A percentile compares a stretch with the other conserved stretches of the same genome.
Evolutionary conservation across 2,113 vertebrate genomes (phyloP).

Genomic region (Penelope pileata): DNA sequence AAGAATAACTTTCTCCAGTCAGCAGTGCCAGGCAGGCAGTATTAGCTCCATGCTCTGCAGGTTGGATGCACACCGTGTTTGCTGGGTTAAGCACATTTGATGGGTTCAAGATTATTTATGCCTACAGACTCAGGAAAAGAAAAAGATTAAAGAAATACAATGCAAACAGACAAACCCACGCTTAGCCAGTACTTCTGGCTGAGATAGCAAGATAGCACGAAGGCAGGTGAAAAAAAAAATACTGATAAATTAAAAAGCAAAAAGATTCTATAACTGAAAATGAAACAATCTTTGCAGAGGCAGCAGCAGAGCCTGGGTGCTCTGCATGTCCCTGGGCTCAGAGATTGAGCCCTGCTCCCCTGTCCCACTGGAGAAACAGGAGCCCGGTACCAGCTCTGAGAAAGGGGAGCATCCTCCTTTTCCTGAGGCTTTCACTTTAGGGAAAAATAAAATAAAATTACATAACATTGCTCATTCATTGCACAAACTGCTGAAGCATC

Average conservation of each 20-base stretch:
- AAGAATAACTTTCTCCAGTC: neutral
- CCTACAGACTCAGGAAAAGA: neutral
- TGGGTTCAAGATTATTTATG: neutral
- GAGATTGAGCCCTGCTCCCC: neutral
- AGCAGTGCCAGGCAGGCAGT: neutral
- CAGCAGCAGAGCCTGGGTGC: neutral
- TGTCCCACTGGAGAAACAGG: neutral
- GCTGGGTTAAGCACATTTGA: neutral
- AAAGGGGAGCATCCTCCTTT: neutral
- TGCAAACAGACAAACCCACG: neutral
- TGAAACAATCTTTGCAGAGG: neutral
- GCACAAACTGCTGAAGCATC: slow-evolving; percentile 28
- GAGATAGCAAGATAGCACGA: neutral
- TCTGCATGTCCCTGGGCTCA: neutral
- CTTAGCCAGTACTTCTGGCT: neutral
- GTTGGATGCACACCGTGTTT: neutral
- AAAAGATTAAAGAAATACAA: neutral
- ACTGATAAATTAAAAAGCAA: neutral
- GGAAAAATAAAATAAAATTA: neutral
- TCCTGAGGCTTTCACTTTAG: neutral
- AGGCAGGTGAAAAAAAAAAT: neutral
- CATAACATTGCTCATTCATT: neutral
- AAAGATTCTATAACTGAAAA: neutral
- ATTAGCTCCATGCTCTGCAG: too few relatives aligned
- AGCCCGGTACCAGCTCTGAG: neutral